Conservation (phyloP, 30 jellyfish, hydroid and myxozoan genomes). For the Morbakka virulenta region DNA sequence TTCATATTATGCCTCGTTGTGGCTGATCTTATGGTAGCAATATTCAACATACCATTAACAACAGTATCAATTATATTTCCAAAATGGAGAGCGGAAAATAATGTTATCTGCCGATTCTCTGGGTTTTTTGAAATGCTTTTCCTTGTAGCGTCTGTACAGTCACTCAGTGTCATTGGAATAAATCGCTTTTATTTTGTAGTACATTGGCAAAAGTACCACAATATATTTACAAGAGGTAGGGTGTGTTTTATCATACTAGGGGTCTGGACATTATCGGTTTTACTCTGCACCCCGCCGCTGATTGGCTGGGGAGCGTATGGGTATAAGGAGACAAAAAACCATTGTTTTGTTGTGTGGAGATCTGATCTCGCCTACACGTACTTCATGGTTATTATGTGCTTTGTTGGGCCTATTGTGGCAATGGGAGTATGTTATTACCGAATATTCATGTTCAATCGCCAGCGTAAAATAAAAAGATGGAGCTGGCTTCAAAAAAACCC, state of each 20-base stretch:
- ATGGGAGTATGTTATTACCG: constrained; percentile 4
- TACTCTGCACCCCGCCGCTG: constrained; percentile 13
- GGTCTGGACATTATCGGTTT: background rate
- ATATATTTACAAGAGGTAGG: background rate
- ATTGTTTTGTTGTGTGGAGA: constrained; percentile 22
- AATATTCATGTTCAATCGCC: no score
- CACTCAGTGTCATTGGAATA: background rate
- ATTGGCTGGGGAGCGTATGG: constrained; percentile 17
- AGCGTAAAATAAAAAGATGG: background rate
- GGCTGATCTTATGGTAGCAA: constrained; percentile 1
- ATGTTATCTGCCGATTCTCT: background rate
- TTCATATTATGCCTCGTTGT: background rate
- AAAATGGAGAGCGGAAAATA: background rate
- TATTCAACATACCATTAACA: constrained; percentile 8
- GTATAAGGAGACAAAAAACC: background rate
- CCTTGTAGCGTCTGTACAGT: constrained; percentile 3
- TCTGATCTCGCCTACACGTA: constrained; percentile 6
- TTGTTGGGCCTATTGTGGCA: background rate
- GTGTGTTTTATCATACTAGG: background rate
- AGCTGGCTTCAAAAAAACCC: background rate
- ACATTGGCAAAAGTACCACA: background rate
- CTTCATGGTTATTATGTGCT: constrained; percentile 17
- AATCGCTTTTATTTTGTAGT: background rate
- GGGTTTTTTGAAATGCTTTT: constrained; percentile 10
- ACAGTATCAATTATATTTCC: background rate